Percentiles rank a stretch among this genome's conserved stretches.
Evolutionary conservation across 1,140 invertebrate species (phyloP).

Genomic region (Trachymyrmex cornetzi): DNA sequence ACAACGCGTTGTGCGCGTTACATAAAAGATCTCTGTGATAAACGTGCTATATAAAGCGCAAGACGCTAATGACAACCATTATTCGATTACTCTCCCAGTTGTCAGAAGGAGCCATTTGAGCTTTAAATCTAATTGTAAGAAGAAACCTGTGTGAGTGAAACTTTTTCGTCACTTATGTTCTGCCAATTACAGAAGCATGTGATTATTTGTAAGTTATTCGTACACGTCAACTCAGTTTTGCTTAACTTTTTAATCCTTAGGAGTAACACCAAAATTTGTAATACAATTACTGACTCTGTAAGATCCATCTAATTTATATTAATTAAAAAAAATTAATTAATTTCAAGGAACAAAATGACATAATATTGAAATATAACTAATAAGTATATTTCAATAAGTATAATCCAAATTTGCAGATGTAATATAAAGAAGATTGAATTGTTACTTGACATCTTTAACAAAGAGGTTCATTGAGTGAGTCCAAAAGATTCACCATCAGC

Average conservation of each 20-base stretch:
- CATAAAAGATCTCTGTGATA: slow-evolving; percentile 41
- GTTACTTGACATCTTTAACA: no score
- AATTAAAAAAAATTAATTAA: no score
- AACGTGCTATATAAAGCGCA: slow-evolving; percentile 30
- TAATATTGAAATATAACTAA: no score
- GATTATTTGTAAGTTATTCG: background rate
- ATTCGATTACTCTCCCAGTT: slow-evolving; percentile 28
- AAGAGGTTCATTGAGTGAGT: no score
- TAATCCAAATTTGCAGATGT: no score
- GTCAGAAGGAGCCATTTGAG: slow-evolving; percentile 13
- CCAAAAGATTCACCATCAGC: no score
- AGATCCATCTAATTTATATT: no score
- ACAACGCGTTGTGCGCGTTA: background rate
- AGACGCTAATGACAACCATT: slow-evolving; percentile 47
- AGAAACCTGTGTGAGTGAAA: background rate
- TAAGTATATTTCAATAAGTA: no score
- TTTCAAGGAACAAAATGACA: no score
- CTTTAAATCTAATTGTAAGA: background rate
- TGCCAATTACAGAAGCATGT: background rate
- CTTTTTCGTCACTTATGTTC: slow-evolving; percentile 7
- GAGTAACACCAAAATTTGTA: background rate
- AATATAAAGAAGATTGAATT: no score
- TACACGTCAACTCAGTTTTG: background rate
- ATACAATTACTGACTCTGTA: background rate
- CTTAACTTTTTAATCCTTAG: background rate